Evolutionary conservation across 2,113 vertebrate genomes (phyloP), one percentile per base, ranked within the genome.

Genomic region (Emydocephalus ijimae): DNA sequence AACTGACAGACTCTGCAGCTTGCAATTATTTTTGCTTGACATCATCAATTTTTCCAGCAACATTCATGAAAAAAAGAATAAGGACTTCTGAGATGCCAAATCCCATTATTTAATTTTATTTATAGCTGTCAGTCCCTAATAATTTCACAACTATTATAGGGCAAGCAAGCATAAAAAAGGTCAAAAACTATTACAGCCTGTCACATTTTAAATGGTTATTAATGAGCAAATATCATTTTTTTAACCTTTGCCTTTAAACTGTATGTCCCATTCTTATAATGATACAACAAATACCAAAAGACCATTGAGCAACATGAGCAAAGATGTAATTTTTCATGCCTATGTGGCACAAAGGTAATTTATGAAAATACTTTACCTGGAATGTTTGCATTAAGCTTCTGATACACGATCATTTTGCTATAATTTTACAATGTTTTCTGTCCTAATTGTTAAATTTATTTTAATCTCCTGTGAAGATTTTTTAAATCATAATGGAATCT

Each of bases 61-160:
- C 96, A 97, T 95, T 96, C 97, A 97, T 94, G 91, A 94, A 96
- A 95, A n/a, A 92, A 96, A 92, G 94, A 96, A 96, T 95, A 97
- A 96, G 94, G 93, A 95, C 48, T 61, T 90, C 69, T 97, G 93
- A 94, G 89, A 94, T 96, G 96, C 93, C 97, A 97, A 96, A 96
- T 91, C 21, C 93, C 90, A 96, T 97, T 97, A 97, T 97, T 97
- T 92, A 97, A 93, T 86, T 97, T 97, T 96, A 97, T 95, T 89
- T 95, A 94, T 92, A 96, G 92, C 96, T 97, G 96, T 97, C 97
- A 97, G 94, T 89, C 59, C 54, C 85, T 97, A 96, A 95, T 96
- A 97, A 96, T 96, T 96, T 95, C 45, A 9, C 87, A 91, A 91
- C 91, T 89, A 92, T 95, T 95, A 88, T 92, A 92, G 88, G 0